A percentile compares a stretch with the other conserved stretches of the same genome.
Conservation (phyloP, 2,888 invertebrate genomes). For the Glyphotaelius pellucidus region DNA sequence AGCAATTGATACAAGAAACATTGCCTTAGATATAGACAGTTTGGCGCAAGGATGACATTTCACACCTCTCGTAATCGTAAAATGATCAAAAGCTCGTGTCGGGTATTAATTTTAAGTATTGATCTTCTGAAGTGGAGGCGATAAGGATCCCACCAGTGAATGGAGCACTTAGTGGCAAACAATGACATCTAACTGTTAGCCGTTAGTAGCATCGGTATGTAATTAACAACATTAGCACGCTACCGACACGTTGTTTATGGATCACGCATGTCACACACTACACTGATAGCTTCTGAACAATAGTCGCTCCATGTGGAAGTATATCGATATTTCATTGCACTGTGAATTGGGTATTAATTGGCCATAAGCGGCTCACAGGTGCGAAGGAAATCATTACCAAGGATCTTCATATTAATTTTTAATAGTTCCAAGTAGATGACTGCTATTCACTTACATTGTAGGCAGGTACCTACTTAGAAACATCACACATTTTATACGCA, state of each 20-base stretch:
- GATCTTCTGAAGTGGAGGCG: neutral
- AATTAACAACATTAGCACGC: constrained; percentile 15
- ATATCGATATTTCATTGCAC: constrained; percentile 12
- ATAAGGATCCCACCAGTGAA: neutral
- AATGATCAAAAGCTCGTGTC: neutral
- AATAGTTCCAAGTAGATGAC: neutral
- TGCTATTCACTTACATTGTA: too few species aligned
- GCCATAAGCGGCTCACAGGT: neutral
- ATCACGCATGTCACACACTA: neutral
- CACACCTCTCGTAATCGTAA: neutral
- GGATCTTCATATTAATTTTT: neutral
- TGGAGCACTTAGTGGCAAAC: neutral
- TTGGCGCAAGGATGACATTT: neutral
- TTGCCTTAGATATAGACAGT: neutral
- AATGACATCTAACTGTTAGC: neutral
- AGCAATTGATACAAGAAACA: neutral
- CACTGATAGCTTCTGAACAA: constrained; percentile 4
- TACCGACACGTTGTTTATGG: neutral
- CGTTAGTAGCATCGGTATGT: constrained; percentile 2
- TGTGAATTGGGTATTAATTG: constrained; percentile 40
- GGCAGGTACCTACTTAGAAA: neutral
- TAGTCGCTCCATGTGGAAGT: neutral
- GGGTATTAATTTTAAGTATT: neutral
- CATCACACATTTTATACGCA: neutral
- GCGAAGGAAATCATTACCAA: constrained; percentile 28